phyloP scores from a whole-genome alignment of 1,140 invertebrate species.

The Galendromus occidentalis region DNA sequence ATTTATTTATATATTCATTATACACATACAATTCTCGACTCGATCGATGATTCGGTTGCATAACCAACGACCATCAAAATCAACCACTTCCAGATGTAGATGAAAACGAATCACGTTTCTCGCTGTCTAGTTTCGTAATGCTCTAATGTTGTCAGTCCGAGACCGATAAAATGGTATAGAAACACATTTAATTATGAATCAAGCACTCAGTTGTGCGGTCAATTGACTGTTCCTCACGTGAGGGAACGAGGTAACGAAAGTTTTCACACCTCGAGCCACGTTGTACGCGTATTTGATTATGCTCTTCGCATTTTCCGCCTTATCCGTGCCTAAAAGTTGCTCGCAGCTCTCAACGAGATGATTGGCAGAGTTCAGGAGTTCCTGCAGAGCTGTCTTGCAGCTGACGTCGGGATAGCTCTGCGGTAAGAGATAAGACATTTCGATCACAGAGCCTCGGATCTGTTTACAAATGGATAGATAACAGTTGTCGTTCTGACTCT shows the following conservation, averaged over 20 bases:
- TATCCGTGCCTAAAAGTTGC: neutral
- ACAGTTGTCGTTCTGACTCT: neutral
- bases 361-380: neutral
- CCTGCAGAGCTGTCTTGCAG: neutral
- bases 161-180: too few species aligned
- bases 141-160: too few species aligned
- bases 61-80: too few species aligned
- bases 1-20: too few species aligned
- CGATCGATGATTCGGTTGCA: too few species aligned
- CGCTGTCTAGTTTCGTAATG: too few species aligned
- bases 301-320: neutral
- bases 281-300: neutral
- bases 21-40: too few species aligned
- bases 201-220: neutral
- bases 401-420: neutral
- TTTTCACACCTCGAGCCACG: neutral
- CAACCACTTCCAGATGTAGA: too few species aligned
- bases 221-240: neutral
- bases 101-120: too few species aligned
- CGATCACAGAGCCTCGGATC: neutral
- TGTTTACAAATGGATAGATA: constrained; percentile 9
- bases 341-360: neutral
- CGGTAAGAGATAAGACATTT: neutral
- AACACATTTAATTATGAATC: too few species aligned
- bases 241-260: neutral